These are phyloP conservation scores for Ammodytes marinus DNA, from an alignment of 2,113 vertebrate genomes.

Conservation along the genomic window DNA sequence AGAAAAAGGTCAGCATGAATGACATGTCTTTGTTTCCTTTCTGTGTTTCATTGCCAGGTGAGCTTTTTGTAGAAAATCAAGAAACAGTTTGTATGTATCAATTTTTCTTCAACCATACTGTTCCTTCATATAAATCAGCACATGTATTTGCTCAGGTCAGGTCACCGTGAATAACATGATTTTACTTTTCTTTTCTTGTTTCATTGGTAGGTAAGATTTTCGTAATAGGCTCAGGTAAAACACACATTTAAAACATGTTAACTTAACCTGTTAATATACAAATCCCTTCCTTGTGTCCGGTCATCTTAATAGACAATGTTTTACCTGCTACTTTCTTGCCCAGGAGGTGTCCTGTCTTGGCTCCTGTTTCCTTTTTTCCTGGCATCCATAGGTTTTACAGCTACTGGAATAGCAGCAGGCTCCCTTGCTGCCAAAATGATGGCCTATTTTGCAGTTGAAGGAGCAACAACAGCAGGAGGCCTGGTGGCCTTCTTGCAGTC, in stretches of 20 bases:
- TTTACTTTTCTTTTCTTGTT: background rate
- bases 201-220: background rate
- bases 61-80: too few species aligned
- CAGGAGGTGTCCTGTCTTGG: background rate
- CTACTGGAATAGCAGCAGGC: constrained; percentile 26
- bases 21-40: too few species aligned
- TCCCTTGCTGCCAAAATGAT: constrained; percentile 42
- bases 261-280: too few species aligned
- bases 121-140: background rate
- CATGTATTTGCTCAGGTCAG: background rate
- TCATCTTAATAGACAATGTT: background rate
- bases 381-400: constrained; percentile 28
- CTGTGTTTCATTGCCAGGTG: too few species aligned
- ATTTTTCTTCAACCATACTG: too few species aligned
- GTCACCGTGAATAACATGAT: background rate
- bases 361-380: constrained; percentile 1
- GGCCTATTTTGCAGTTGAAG: constrained; percentile 31
- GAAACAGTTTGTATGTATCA: too few species aligned
- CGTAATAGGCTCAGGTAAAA: background rate
- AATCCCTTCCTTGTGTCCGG: background rate
- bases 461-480: constrained; percentile 39
- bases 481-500: constrained; percentile 39
- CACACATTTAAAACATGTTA: background rate
- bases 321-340: background rate
- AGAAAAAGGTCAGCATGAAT: too few species aligned